Percentiles rank a stretch among this genome's conserved stretches.
Evolutionary conservation across 2,113 vertebrate species (phyloP).

Genomic region (Todiramphus chloris): DNA sequence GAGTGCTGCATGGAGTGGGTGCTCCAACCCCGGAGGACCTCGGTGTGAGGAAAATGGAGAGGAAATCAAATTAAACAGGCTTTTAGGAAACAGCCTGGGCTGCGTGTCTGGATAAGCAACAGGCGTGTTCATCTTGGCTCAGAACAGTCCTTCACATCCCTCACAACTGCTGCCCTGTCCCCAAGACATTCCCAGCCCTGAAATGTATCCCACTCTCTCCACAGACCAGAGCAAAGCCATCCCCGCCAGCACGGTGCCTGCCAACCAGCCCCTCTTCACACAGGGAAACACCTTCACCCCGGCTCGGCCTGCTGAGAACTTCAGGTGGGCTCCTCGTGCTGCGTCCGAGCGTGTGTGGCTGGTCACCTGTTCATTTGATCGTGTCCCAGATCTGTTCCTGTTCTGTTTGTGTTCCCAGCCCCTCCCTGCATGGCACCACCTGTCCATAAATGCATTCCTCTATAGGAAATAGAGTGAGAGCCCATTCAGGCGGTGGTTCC

Average conservation of each 20-base stretch:
- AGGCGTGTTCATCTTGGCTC: neutral
- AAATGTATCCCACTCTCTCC: neutral
- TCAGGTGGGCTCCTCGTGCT: constrained; percentile 78
- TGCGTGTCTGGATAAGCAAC: neutral
- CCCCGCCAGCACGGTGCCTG: constrained; percentile 78
- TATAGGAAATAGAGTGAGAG: neutral
- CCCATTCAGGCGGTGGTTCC: neutral
- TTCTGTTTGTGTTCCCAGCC: neutral
- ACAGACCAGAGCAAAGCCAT: constrained; percentile 86
- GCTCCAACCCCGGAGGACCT: neutral
- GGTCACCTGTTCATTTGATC: neutral
- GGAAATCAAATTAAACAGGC: neutral
- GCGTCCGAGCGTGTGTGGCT: too few species aligned
- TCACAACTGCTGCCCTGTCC: neutral
- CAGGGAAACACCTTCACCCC: constrained; percentile 82
- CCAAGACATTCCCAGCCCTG: neutral
- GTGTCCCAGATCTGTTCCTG: neutral
- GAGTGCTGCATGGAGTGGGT: neutral
- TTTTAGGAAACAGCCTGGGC: neutral
- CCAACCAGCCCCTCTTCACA: constrained; percentile 82
- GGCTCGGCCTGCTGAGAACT: constrained; percentile 77
- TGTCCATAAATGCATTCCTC: neutral
- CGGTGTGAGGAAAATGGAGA: neutral
- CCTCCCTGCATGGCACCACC: neutral
- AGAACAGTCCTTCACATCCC: neutral